Percentiles rank a stretch among this genome's conserved stretches.
These are phyloP conservation scores for Lutraria lutraria DNA, from an alignment of 2,888 invertebrate species.

Conservation along the genomic window DNA sequence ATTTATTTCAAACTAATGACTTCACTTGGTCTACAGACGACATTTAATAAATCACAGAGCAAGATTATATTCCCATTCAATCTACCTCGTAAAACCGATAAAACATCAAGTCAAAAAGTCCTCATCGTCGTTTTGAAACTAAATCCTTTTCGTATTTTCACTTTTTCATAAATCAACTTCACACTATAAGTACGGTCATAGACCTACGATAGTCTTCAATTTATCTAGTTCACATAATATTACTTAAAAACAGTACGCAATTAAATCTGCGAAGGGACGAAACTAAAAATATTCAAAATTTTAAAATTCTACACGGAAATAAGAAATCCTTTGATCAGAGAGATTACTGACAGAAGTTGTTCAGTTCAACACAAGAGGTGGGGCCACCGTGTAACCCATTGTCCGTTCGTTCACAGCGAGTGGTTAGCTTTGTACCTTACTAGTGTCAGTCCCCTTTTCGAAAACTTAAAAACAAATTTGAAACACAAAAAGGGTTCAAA, in stretches of 20 bases:
- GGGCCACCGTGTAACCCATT: slow-evolving; percentile 37
- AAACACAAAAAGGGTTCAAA: slow-evolving; percentile 3
- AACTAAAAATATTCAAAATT: not conserved
- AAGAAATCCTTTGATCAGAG: slow-evolving; percentile 3
- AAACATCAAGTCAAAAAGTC: slow-evolving; percentile 11
- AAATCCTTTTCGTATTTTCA: slow-evolving; percentile 13
- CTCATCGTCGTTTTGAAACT: not conserved
- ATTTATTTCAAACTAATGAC: not conserved
- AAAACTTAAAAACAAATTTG: slow-evolving; percentile 19
- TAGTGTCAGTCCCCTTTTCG: not conserved
- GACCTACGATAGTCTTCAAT: not conserved
- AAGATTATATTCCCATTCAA: slow-evolving; percentile 13
- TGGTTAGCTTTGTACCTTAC: slow-evolving; percentile 19
- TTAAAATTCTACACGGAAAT: not conserved
- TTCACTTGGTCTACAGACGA: not conserved
- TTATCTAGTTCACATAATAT: not conserved
- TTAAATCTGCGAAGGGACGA: not conserved
- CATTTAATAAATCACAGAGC: slow-evolving; percentile 10
- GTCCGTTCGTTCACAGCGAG: slow-evolving; percentile 32
- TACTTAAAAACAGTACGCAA: not conserved
- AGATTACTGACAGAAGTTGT: slow-evolving; percentile 45
- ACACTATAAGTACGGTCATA: not conserved
- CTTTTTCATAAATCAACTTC: slow-evolving; percentile 9
- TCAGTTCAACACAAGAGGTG: slow-evolving; percentile 37
- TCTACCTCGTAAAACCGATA: not conserved